phyloP scores from a whole-genome alignment of 2,113 vertebrate genomes.

The Piaya cayana region DNA sequence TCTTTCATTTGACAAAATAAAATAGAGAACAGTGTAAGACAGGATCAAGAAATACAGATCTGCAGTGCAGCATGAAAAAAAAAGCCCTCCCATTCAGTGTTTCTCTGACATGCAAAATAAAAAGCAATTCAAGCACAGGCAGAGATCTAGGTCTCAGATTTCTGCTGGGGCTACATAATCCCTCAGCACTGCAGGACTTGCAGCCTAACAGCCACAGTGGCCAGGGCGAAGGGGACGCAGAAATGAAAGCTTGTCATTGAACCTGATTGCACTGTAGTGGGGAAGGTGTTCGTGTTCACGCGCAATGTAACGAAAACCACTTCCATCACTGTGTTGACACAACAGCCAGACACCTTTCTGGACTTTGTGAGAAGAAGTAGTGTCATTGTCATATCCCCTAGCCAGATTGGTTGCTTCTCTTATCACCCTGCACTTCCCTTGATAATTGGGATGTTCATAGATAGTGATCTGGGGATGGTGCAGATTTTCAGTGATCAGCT shows the following conservation, averaged over 20 bases:
- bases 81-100: rapidly evolving
- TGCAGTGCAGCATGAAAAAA: neutral
- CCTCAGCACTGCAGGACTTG: neutral
- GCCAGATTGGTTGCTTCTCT: neutral
- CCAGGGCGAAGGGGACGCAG: conserved; percentile 24
- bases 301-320: neutral
- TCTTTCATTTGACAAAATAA: neutral
- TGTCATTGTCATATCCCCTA: neutral
- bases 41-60: neutral
- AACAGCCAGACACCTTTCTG: conserved; percentile 30
- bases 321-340: neutral
- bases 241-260: conserved; percentile 28
- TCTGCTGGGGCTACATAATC: neutral
- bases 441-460: neutral
- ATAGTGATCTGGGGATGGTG: conserved; percentile 24
- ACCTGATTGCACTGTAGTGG: neutral
- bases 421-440: neutral
- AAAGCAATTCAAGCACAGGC: neutral
- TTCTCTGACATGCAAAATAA: neutral
- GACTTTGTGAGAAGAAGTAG: neutral
- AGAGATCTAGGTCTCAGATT: neutral
- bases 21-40: neutral
- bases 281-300: neutral
- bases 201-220: neutral
- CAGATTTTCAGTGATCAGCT: neutral